phyloP scores from a whole-genome alignment of 1,140 invertebrate genomes.

The Hestina assimilis region DNA sequence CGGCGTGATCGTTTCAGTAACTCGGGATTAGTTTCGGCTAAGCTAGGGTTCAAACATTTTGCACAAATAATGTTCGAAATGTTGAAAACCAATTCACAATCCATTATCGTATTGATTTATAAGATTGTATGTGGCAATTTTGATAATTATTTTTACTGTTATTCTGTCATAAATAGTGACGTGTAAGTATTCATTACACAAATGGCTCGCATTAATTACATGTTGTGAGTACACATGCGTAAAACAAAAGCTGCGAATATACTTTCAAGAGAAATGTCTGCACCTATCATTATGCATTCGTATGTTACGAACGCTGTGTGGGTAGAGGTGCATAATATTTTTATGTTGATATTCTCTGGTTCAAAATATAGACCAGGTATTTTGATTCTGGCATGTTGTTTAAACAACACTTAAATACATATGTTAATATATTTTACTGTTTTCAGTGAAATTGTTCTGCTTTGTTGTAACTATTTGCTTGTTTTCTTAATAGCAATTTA shows the following conservation, averaged over 20 bases:
- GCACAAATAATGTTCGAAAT: not conserved
- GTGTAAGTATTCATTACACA: constrained; percentile 7
- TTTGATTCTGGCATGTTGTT: not conserved
- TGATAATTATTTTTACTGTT: constrained; percentile 4
- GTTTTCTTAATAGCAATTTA: constrained; percentile 12
- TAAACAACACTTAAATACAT: not conserved
- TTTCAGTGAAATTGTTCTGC: constrained; percentile 5
- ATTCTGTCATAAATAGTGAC: constrained; percentile 9
- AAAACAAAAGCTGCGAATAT: not conserved
- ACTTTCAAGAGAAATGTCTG: constrained; percentile 7
- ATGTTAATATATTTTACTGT: constrained; percentile 10
- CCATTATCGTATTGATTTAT: not conserved
- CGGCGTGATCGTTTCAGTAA: constrained; percentile 62
- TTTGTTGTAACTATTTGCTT: constrained; percentile 10
- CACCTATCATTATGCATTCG: constrained; percentile 27
- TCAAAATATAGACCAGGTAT: not conserved
- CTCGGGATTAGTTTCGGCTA: constrained; percentile 58
- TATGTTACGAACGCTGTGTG: constrained; percentile 29
- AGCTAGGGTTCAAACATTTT: constrained; percentile 4
- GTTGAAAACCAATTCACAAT: not conserved
- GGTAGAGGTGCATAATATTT: constrained; percentile 15
- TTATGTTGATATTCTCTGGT: constrained; percentile 3
- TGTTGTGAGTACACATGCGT: constrained; percentile 5
- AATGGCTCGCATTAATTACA: constrained; percentile 9
- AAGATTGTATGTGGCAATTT: not conserved